Percentiles rank a stretch among this genome's conserved stretches.
Conservation (phyloP, 2,113 vertebrate genomes). For the Platycercus adscitus region DNA sequence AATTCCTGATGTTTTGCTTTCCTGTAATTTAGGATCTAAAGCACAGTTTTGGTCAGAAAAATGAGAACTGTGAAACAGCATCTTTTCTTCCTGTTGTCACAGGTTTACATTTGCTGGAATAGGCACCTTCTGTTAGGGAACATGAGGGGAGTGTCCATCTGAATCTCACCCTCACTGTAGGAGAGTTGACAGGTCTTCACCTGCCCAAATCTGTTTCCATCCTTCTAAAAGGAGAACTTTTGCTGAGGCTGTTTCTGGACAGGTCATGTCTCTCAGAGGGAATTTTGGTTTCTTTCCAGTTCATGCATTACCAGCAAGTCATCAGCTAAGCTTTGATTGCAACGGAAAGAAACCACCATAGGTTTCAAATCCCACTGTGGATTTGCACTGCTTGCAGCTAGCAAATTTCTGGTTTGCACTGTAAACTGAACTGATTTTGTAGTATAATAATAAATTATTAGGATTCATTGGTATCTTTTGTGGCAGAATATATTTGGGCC, state of each 20-base stretch:
- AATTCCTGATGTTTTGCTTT: background rate
- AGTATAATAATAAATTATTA: background rate
- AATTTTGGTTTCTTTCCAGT: background rate
- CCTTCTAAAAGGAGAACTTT: background rate
- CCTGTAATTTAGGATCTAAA: background rate
- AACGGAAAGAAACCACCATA: background rate
- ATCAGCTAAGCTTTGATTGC: background rate
- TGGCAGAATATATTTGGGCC: background rate
- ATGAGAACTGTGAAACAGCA: background rate
- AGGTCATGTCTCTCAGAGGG: background rate
- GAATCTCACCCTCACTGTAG: background rate
- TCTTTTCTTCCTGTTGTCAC: background rate
- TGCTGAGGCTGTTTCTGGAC: background rate
- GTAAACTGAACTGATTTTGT: slow-evolving; percentile 9
- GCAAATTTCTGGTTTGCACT: background rate
- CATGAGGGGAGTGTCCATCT: background rate
- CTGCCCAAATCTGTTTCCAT: background rate
- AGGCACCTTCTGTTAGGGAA: background rate
- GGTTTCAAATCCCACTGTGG: background rate
- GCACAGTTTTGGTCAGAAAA: background rate
- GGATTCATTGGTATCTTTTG: background rate
- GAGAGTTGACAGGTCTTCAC: background rate
- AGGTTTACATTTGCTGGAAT: background rate
- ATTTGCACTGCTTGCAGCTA: background rate
- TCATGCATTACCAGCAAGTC: background rate